Evolutionary conservation across 2,113 vertebrate genomes (phyloP).

Genomic region (Shinisaurus crocodilurus): DNA sequence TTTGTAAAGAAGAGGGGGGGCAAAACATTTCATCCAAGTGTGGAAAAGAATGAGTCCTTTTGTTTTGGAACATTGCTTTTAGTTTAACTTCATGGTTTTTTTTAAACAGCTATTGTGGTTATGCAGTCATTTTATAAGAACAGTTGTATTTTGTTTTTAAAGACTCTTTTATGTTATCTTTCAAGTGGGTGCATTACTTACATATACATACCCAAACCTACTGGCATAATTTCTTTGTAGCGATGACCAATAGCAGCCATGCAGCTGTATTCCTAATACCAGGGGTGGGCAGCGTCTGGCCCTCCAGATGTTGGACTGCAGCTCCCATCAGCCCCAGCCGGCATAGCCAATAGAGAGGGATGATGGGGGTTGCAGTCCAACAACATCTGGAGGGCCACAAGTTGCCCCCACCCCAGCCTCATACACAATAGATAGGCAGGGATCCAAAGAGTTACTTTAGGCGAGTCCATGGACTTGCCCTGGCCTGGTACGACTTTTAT

Average conservation of each 20-base stretch:
- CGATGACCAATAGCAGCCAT: neutral
- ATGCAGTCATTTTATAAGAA: neutral
- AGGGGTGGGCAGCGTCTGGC: too few relatives aligned
- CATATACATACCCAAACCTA: neutral
- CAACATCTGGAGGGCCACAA: too few relatives aligned
- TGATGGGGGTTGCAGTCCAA: too few relatives aligned
- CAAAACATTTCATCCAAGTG: neutral
- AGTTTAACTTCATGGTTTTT: constrained; percentile 3
- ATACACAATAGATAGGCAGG: neutral
- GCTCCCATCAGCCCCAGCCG: too few relatives aligned
- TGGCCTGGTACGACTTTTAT: neutral
- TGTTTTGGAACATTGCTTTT: neutral
- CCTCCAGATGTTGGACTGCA: too few relatives aligned
- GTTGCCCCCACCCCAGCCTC: too few relatives aligned
- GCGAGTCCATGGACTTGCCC: neutral
- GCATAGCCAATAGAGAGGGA: too few relatives aligned
- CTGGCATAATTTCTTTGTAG: constrained; percentile 15
- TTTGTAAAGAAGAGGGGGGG: neutral
- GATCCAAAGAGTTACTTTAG: neutral
- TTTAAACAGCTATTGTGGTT: neutral
- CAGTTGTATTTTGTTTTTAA: constrained; percentile 1
- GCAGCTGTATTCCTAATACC: neutral
- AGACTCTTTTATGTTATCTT: neutral
- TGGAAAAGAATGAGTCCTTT: neutral
- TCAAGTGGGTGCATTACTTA: accelerated